These are phyloP conservation scores for Hycleus cichorii DNA, from an alignment of 1,140 invertebrate species.

Conservation along the genomic window DNA sequence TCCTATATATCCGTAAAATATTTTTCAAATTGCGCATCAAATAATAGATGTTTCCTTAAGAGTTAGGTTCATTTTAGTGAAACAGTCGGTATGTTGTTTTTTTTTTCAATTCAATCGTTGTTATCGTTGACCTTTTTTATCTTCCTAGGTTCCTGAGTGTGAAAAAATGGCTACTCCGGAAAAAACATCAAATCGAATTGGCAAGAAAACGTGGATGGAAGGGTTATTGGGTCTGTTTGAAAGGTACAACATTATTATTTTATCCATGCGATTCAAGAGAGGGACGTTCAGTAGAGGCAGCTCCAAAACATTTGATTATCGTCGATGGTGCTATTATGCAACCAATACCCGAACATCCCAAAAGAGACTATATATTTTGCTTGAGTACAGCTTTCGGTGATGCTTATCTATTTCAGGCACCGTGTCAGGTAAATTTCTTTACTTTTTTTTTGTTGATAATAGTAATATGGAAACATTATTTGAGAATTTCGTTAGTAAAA, in stretches of 20 bases:
- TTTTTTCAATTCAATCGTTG: not conserved
- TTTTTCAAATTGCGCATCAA: too few species aligned
- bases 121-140: conserved; percentile 8
- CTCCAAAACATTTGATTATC: conserved; percentile 91
- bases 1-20: too few species aligned
- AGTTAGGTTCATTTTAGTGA: too few species aligned
- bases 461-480: too few species aligned
- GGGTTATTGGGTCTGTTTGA: conserved; percentile 96
- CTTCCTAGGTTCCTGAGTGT: conserved; percentile 84
- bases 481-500: too few species aligned
- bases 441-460: not conserved
- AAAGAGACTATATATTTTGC: conserved; percentile 96
- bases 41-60: too few species aligned
- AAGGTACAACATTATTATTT: conserved; percentile 93
- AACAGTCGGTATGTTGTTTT: too few species aligned
- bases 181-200: conserved; percentile 94
- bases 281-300: conserved; percentile 80
- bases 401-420: conserved; percentile 94
- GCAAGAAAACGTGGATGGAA: conserved; percentile 95
- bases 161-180: conserved; percentile 95
- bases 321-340: conserved; percentile 97
- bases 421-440: conserved; percentile 51
- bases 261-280: conserved; percentile 93
- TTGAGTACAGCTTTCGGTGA: conserved; percentile 96
- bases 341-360: conserved; percentile 96